Percentiles rank a stretch among this genome's conserved stretches.
Conservation (phyloP, 2,113 vertebrate species). For the Rhadina sibilatrix region DNA sequence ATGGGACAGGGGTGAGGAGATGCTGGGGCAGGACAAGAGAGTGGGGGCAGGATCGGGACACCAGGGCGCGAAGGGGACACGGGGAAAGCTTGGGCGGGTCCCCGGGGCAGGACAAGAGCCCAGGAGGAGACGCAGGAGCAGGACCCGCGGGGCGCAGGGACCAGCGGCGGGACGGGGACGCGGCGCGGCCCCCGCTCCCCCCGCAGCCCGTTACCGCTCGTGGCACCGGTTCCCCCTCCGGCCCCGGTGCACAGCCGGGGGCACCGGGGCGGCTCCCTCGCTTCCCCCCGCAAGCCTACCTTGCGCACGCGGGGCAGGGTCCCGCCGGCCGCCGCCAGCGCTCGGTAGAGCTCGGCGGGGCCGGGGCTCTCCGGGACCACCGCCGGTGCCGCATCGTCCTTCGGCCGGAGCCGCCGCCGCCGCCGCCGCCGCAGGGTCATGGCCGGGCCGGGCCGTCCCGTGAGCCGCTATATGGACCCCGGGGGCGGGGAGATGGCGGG, state of each 20-base stretch:
- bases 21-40: neutral
- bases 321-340: conserved; percentile 86
- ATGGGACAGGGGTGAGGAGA: neutral
- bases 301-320: conserved; percentile 80
- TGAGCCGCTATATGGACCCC: neutral
- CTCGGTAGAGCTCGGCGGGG: conserved; percentile 57
- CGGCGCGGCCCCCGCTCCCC: neutral
- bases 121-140: neutral
- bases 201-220: neutral
- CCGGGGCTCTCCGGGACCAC: conserved; percentile 10
- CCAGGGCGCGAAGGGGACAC: neutral
- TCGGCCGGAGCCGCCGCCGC: conserved; percentile 62
- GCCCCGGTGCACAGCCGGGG: conserved; percentile 1
- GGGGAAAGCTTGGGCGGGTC: neutral
- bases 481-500: neutral
- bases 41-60: neutral
- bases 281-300: conserved; percentile 27
- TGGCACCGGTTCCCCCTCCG: neutral
- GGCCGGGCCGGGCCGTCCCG: neutral
- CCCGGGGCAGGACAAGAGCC: neutral
- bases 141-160: neutral
- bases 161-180: neutral
- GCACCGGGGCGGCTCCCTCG: conserved; percentile 73
- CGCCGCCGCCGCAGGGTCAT: conserved; percentile 78
- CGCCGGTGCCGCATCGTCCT: conserved; percentile 68